These are phyloP conservation scores for Trilocha varians DNA, from an alignment of 2,888 invertebrate genomes.

Conservation along the genomic window DNA sequence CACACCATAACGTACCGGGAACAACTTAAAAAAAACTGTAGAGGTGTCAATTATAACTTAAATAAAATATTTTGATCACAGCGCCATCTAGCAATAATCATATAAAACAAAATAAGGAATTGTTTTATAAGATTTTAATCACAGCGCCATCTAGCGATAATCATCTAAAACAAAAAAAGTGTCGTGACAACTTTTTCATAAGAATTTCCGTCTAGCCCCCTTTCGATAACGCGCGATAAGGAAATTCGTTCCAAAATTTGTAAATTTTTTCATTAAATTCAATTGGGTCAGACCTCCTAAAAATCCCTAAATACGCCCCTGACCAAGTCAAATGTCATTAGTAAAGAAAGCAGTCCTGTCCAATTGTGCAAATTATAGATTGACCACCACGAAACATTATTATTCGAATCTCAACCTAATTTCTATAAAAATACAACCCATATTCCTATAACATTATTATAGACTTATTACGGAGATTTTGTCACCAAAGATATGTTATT, in stretches of 20 bases:
- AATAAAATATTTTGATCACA: too few relatives aligned
- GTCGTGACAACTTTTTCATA: too few relatives aligned
- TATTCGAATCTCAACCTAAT: slow-evolving; percentile 25
- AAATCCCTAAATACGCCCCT: not conserved
- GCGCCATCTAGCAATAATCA: too few relatives aligned
- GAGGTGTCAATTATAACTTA: too few relatives aligned
- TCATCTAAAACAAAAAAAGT: too few relatives aligned
- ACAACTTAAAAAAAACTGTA: too few relatives aligned
- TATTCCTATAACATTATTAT: not conserved
- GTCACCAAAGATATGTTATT: slow-evolving; percentile 2
- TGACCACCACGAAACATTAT: slow-evolving; percentile 12
- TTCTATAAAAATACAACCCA: slow-evolving; percentile 9
- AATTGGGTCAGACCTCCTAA: not conserved
- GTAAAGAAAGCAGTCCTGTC: slow-evolving; percentile 39
- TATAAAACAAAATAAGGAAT: too few relatives aligned
- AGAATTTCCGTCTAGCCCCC: too few relatives aligned
- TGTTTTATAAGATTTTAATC: too few relatives aligned
- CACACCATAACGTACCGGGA: too few relatives aligned
- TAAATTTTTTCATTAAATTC: not conserved
- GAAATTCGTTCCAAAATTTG: not conserved
- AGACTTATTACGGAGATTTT: slow-evolving; percentile 4
- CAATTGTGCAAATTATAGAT: slow-evolving; percentile 19
- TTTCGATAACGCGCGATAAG: too few relatives aligned
- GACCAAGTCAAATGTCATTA: slow-evolving; percentile 33
- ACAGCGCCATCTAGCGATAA: too few relatives aligned